Base-by-base conservation (phyloP, 2,888 invertebrate genomes). In the Erebia palarica region DNA sequence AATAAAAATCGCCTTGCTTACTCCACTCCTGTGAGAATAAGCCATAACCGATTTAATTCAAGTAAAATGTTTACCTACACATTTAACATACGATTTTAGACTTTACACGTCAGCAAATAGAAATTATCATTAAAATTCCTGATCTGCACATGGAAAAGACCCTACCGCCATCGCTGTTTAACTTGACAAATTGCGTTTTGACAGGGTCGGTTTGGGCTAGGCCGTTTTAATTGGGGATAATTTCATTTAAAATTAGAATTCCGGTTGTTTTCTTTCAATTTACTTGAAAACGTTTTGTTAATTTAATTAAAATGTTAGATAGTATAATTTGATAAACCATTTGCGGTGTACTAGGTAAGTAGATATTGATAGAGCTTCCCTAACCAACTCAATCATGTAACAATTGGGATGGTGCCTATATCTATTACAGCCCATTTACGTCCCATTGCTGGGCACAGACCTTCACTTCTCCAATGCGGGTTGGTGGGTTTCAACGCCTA, bases 171-270 rank as follows among this genome's bases (percentile, higher is more conserved):
- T 89, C 88, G 83, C 83, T 91, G 87, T 91, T 92, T 92, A 89
- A 87, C 82, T 89, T 90, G 88, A 91, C 91, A 92, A 92, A 92
- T 93, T 92, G 90, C 89, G 89, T 92, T 92, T 90, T 91, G 92
- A 92, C 92, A 89, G 86, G 83, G 89, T 88, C 88, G 85, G 85
- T 82, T 85, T 81, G 83, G 82, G 79, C 81, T 80, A 79, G 79
- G 76, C 73, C 75, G 78, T 77, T 79, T 80, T 86, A 86, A 86
- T 86, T 84, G 80, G 78, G 73, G 79, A 77, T 82, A 81, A 84
- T 85, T 84, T 81, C 73, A 82, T 84, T 84, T 81, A 79, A 79
- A 81, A 73, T 66, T 69, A 57, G 44, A 69, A 44, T 47, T 44
- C 0, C 2, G 72, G 69, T 76, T 84, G 83, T 82, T 84, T 78